Evolutionary conservation across 2,797 vertebrate species (phyloP), one percentile per base, ranked within the genome.

Genomic region (Heteromormyrus szaboi): DNA sequence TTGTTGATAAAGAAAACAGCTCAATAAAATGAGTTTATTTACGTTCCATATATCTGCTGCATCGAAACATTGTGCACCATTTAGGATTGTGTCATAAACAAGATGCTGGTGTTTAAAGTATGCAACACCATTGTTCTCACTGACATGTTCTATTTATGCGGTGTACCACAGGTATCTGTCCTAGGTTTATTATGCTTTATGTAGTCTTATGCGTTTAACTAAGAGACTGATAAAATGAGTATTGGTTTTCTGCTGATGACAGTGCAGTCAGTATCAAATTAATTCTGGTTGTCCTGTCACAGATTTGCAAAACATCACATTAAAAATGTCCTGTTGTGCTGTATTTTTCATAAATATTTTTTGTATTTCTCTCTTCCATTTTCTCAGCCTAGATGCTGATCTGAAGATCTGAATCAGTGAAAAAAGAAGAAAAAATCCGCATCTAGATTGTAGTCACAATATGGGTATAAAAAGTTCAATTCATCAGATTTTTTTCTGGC

Each of bases 361-460:
- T 48, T 56, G 37, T 85, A 8, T 44, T 85, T 48, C 54, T 48
- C 76, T 56, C 22, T 62, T 72, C 68, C 33, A 76, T 76, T 50
- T 65, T 85, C 59, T 85, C 56, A 65, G 29, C 79, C 22, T 33
- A 89, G 88, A 85, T 85, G 81, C 83, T 65, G 88, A 68, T 62
- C 81, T 85, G 56, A 85, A 65, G 81, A 85, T 33, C 17, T 89
- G 81, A 88, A 84, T 50, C 51, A 41, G 81, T 44, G 88, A 17
- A 85, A 29, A 85, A 48, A 14, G 50, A 22, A 68, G 65, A 46
- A 59, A 54, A 37, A 12, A 7, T 54, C n/a, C 0, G 0, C 46
- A n/a, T 11, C 11, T 7, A 53, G 48, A 85, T 51, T 41, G 33
- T 56, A 86, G 11, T 48, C 44, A 85, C 22, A 7, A 46, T 85